Evolutionary conservation across 2,113 vertebrate genomes (phyloP).

Genomic region (Dissostichus mawsoni): DNA sequence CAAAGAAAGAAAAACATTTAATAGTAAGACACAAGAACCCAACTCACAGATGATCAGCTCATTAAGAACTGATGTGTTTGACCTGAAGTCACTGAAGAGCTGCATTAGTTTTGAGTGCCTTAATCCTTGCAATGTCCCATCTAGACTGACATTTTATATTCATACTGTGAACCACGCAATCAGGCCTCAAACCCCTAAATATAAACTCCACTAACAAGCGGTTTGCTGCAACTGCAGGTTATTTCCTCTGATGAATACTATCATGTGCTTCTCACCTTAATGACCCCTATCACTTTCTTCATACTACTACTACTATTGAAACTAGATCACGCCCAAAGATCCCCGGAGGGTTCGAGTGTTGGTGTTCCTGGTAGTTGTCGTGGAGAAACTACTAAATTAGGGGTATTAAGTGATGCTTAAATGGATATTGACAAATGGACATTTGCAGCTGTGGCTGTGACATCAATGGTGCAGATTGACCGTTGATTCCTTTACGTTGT

Average conservation of each 20-base stretch:
- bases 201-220: conserved; percentile 8
- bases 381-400: conserved; percentile 28
- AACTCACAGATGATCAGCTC: no score
- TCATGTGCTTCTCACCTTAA: conserved; percentile 3
- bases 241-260: not conserved
- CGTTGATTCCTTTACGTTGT: conserved; percentile 18
- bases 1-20: no score
- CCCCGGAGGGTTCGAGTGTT: conserved; percentile 42
- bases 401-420: conserved; percentile 47
- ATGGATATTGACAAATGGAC: conserved; percentile 56
- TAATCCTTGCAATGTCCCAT: not conserved
- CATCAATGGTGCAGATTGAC: conserved; percentile 22
- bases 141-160: conserved; percentile 5
- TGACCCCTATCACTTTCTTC: conserved; percentile 39
- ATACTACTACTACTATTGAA: conserved; percentile 32
- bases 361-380: conserved; percentile 40
- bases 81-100: no score
- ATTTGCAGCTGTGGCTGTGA: conserved; percentile 51
- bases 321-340: conserved; percentile 10
- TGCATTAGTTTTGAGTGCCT: no score
- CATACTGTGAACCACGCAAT: not conserved
- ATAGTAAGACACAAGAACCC: no score
- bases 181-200: no score
- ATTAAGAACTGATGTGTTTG: no score
- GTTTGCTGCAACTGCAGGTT: not conserved